These are phyloP conservation scores for Leucophenga montana DNA, from an alignment of 2,888 invertebrate genomes.

Conservation along the genomic window DNA sequence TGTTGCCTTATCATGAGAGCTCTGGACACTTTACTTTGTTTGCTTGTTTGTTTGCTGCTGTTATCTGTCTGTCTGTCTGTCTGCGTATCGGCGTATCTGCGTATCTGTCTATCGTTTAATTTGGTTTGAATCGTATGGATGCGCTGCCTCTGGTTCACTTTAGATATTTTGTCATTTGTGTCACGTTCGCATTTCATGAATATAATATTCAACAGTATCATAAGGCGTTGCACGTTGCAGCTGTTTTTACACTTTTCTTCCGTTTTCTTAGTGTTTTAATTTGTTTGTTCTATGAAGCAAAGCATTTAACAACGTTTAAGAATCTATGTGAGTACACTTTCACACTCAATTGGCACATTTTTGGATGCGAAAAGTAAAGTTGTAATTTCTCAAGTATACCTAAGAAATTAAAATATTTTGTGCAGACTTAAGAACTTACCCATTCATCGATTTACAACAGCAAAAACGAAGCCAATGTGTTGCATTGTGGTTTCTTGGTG, in stretches of 20 bases:
- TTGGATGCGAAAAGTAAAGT: too few relatives aligned
- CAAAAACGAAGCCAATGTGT: too few relatives aligned
- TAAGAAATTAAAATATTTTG: too few relatives aligned
- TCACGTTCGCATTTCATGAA: slow-evolving; percentile 68
- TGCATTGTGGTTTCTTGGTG: too few relatives aligned
- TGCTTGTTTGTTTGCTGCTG: slow-evolving; percentile 1
- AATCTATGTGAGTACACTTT: too few relatives aligned
- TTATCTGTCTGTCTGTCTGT: slow-evolving; percentile 33
- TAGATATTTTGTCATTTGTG: slow-evolving; percentile 69
- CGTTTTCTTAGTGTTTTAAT: background rate
- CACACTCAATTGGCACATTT: too few relatives aligned
- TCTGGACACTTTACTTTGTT: background rate
- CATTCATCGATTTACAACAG: too few relatives aligned
- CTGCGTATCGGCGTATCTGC: slow-evolving; percentile 35
- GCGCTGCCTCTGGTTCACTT: slow-evolving; percentile 38
- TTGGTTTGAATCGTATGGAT: background rate
- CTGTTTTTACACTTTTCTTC: slow-evolving; percentile 9
- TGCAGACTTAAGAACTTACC: too few relatives aligned
- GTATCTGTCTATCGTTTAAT: background rate
- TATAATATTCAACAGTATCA: slow-evolving; percentile 44
- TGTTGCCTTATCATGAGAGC: slow-evolving; percentile 9
- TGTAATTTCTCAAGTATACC: too few relatives aligned
- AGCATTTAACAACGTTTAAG: too few relatives aligned
- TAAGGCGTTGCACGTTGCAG: slow-evolving; percentile 25
- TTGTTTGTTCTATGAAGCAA: too few relatives aligned